These are phyloP conservation scores for Melipona bicolor DNA, from an alignment of 2,888 invertebrate genomes.

Conservation along the genomic window DNA sequence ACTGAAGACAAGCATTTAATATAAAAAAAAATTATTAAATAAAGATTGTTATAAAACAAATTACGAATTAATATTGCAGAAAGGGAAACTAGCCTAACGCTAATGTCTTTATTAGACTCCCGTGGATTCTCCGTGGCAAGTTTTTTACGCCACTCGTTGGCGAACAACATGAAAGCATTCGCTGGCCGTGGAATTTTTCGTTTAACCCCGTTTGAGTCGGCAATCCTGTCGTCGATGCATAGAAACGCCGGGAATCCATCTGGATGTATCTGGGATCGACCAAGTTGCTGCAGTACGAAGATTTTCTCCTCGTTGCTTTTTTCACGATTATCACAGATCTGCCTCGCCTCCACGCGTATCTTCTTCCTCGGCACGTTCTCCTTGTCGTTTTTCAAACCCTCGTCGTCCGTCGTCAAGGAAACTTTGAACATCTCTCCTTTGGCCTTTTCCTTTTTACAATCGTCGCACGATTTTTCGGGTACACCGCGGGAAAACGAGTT, in stretches of 20 bases:
- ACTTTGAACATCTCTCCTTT: constrained; percentile 24
- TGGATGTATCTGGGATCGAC: constrained; percentile 54
- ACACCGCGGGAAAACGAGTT: background rate
- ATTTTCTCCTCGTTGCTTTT: constrained; percentile 62
- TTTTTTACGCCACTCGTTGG: constrained; percentile 87
- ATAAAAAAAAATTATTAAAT: background rate
- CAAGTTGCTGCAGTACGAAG: constrained; percentile 60
- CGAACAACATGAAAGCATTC: constrained; percentile 88
- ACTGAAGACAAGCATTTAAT: background rate
- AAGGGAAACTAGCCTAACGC: constrained; percentile 83
- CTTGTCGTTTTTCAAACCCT: constrained; percentile 48
- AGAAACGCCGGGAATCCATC: constrained; percentile 61
- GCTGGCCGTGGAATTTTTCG: constrained; percentile 87
- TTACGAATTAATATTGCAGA: background rate
- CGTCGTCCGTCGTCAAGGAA: constrained; percentile 21
- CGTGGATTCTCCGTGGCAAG: constrained; percentile 86
- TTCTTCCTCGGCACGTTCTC: constrained; percentile 65
- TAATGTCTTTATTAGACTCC: constrained; percentile 88
- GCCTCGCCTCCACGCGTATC: constrained; percentile 69
- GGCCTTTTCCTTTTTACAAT: constrained; percentile 16
- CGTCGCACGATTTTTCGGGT: constrained; percentile 7
- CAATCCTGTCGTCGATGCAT: constrained; percentile 61
- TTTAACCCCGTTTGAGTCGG: constrained; percentile 66
- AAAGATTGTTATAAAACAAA: background rate
- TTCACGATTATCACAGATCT: constrained; percentile 55